These are phyloP conservation scores for Cheilosia soror DNA, from an alignment of 2,888 invertebrate species.

Conservation along the genomic window DNA sequence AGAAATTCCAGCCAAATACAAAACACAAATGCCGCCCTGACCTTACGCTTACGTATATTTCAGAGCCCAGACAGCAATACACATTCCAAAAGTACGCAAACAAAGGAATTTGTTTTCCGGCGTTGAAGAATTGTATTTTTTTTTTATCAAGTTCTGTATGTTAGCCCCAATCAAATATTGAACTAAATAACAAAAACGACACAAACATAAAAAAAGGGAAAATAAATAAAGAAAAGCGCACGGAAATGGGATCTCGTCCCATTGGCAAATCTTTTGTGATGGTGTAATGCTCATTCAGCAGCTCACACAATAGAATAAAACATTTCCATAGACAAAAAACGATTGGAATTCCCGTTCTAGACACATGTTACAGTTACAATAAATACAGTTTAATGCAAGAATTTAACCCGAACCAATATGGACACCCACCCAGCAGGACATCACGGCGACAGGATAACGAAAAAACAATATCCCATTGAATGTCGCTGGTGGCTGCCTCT, in stretches of 20 bases:
- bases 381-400: constrained; percentile 63
- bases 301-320: constrained; percentile 46
- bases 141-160: constrained; percentile 20
- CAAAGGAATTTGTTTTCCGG: constrained; percentile 60
- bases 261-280: constrained; percentile 17
- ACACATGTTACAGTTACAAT: constrained; percentile 70
- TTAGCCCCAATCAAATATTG: constrained; percentile 72
- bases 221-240: constrained; percentile 34
- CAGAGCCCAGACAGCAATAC: constrained; percentile 52
- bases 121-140: constrained; percentile 35
- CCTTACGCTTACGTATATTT: constrained; percentile 8
- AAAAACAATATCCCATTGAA: constrained; percentile 16
- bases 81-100: constrained; percentile 60
- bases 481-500: constrained; percentile 15
- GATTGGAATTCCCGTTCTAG: constrained; percentile 60
- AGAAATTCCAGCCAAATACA: neutral
- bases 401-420: constrained; percentile 34
- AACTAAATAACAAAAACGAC: constrained; percentile 55
- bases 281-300: constrained; percentile 49
- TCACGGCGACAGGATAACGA: constrained; percentile 42
- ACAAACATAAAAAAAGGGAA: neutral
- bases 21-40: constrained; percentile 30
- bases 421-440: constrained; percentile 46
- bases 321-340: constrained; percentile 38
- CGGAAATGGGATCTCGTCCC: constrained; percentile 32